Percentiles rank a stretch among this genome's conserved stretches.
Conservation (phyloP, 2,888 invertebrate species). For the Drosophila mimica region DNA sequence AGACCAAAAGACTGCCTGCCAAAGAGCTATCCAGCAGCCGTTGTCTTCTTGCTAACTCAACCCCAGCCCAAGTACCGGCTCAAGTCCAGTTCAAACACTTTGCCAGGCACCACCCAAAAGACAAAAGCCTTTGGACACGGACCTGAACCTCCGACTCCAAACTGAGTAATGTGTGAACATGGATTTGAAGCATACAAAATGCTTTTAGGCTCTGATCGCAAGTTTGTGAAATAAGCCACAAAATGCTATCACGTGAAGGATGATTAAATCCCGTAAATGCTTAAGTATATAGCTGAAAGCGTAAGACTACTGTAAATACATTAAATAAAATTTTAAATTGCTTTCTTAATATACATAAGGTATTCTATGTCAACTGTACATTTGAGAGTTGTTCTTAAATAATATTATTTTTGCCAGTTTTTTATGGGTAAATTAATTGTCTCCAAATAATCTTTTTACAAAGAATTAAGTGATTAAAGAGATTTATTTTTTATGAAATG, state of each 20-base stretch:
- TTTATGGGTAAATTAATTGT: background rate
- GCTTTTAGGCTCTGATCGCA: slow-evolving; percentile 53
- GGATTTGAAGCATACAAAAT: slow-evolving; percentile 66
- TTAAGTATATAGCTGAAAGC: slow-evolving; percentile 2
- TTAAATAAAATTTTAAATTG: background rate
- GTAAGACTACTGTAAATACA: slow-evolving; percentile 27
- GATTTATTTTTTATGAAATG: background rate
- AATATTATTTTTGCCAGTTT: background rate
- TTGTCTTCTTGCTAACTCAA: slow-evolving; percentile 15
- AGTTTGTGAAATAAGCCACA: slow-evolving; percentile 24
- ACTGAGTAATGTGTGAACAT: slow-evolving; percentile 79
- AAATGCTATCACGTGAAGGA: slow-evolving; percentile 20
- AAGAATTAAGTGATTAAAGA: background rate
- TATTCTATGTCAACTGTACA: background rate
- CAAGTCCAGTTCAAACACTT: slow-evolving; percentile 75
- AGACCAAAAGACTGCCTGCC: slow-evolving; percentile 26
- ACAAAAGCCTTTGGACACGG: slow-evolving; percentile 43
- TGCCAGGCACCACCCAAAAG: slow-evolving; percentile 63
- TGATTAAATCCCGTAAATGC: slow-evolving; percentile 8
- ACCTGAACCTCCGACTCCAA: slow-evolving; percentile 21
- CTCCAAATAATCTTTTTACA: background rate
- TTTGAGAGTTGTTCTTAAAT: background rate
- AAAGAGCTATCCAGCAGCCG: slow-evolving; percentile 11
- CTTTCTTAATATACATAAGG: background rate
- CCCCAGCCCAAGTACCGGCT: slow-evolving; percentile 10